Evolutionary conservation across 2,888 invertebrate genomes (phyloP).

Genomic region (Diarsia rubi): DNA sequence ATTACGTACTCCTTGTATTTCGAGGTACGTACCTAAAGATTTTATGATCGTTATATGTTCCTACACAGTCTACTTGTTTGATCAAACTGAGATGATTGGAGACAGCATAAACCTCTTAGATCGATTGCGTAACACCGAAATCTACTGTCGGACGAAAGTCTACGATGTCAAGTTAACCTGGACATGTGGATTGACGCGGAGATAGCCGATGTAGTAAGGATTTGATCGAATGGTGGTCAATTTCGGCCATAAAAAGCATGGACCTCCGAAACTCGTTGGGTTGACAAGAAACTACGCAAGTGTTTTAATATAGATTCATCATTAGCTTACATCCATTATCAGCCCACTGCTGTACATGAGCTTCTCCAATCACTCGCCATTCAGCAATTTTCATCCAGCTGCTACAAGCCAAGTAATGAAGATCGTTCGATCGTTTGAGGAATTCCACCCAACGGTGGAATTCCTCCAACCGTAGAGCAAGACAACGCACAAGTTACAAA

Average conservation of each 20-base stretch:
- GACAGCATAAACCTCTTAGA: background rate
- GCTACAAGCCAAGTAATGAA: background rate
- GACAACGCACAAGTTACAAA: too few species aligned
- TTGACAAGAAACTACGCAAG: background rate
- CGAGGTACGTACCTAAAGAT: slow-evolving; percentile 6
- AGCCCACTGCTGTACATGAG: background rate
- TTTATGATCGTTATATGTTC: background rate
- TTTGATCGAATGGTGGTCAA: too few species aligned
- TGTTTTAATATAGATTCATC: background rate
- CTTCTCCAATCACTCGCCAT: background rate
- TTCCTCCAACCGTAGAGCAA: too few species aligned
- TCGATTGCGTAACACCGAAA: too few species aligned
- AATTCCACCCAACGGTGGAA: too few species aligned
- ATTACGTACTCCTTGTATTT: slow-evolving; percentile 20
- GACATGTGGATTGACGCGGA: too few species aligned
- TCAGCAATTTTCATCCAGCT: background rate
- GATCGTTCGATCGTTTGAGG: background rate
- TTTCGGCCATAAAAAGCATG: too few species aligned
- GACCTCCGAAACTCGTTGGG: too few species aligned
- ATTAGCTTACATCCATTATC: background rate
- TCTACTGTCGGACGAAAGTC: too few species aligned
- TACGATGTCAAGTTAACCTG: too few species aligned
- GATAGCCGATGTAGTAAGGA: too few species aligned
- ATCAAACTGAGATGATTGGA: background rate
- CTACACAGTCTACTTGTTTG: background rate